Conservation (phyloP, 2,113 vertebrate genomes). For the Phaetusa simplex region DNA sequence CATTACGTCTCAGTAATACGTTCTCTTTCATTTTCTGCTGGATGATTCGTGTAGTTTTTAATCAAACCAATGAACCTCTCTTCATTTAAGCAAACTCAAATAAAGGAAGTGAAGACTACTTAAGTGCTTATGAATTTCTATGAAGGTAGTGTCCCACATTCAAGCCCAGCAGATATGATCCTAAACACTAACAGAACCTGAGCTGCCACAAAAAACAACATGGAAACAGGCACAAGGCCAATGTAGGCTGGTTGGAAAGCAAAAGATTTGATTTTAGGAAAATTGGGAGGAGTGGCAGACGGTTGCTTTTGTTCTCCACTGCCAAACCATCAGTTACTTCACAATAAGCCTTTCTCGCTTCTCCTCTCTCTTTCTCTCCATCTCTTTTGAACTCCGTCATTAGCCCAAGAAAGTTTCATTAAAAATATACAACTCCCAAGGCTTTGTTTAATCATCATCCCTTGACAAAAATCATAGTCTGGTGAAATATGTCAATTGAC, state of each 20-base stretch:
- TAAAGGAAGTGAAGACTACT: background rate
- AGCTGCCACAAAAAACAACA: background rate
- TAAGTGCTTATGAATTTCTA: background rate
- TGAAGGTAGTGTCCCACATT: background rate
- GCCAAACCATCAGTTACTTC: background rate
- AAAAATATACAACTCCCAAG: background rate
- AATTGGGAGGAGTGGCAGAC: background rate
- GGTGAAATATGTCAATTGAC: background rate
- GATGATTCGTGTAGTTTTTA: background rate
- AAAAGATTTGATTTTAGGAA: background rate
- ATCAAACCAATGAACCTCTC: background rate
- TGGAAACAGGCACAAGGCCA: background rate
- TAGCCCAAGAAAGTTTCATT: background rate
- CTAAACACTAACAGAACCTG: background rate
- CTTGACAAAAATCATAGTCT: background rate
- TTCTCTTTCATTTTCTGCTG: background rate
- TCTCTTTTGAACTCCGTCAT: background rate
- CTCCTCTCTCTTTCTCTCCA: background rate
- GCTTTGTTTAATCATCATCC: background rate
- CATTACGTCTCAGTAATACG: background rate
- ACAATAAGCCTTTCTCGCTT: background rate
- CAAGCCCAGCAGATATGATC: background rate
- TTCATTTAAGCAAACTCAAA: background rate
- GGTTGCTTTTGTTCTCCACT: background rate
- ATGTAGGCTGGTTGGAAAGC: background rate